Evolutionary conservation across 1,140 invertebrate species (phyloP).

Genomic region (Drosophila tani): DNA sequence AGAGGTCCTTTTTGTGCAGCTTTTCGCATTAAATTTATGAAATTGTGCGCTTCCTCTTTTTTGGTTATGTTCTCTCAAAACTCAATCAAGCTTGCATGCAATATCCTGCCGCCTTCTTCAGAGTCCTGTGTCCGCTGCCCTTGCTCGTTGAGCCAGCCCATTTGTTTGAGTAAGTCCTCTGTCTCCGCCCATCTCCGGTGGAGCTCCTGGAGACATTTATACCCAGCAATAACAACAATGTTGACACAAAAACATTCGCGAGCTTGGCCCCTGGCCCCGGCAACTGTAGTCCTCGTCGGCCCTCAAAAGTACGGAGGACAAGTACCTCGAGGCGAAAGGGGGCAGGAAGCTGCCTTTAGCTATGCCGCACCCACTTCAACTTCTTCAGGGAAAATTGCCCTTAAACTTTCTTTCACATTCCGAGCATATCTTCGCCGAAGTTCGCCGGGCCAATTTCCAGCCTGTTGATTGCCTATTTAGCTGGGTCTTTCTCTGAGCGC

Average conservation of each 20-base stretch:
- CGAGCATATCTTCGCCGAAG: slow-evolving; percentile 49
- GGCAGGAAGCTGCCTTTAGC: slow-evolving; percentile 27
- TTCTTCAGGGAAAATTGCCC: slow-evolving; percentile 52
- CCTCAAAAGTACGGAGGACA: slow-evolving; percentile 58
- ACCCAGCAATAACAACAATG: slow-evolving; percentile 60
- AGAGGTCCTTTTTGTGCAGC: slow-evolving; percentile 56
- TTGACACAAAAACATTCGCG: slow-evolving; percentile 65
- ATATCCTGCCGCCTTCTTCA: slow-evolving; percentile 63
- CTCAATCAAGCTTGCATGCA: slow-evolving; percentile 82
- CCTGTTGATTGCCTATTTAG: slow-evolving; percentile 79
- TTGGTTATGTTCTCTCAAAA: slow-evolving; percentile 70
- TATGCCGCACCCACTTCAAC: slow-evolving; percentile 37
- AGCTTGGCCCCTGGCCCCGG: slow-evolving; percentile 20
- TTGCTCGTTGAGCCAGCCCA: slow-evolving; percentile 41
- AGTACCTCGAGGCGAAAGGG: slow-evolving; percentile 23
- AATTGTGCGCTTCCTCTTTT: slow-evolving; percentile 76
- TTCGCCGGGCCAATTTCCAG: slow-evolving; percentile 47
- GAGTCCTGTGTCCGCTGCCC: slow-evolving; percentile 36
- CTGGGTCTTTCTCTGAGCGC: slow-evolving; percentile 13
- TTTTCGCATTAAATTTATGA: slow-evolving; percentile 80
- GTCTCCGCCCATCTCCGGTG: not conserved
- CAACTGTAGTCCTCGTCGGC: slow-evolving; percentile 14
- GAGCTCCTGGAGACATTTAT: slow-evolving; percentile 64
- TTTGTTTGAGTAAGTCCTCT: slow-evolving; percentile 44
- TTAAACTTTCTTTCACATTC: slow-evolving; percentile 73